phyloP scores from a whole-genome alignment of 2,797 vertebrate species.

The Bufotes viridis region DNA sequence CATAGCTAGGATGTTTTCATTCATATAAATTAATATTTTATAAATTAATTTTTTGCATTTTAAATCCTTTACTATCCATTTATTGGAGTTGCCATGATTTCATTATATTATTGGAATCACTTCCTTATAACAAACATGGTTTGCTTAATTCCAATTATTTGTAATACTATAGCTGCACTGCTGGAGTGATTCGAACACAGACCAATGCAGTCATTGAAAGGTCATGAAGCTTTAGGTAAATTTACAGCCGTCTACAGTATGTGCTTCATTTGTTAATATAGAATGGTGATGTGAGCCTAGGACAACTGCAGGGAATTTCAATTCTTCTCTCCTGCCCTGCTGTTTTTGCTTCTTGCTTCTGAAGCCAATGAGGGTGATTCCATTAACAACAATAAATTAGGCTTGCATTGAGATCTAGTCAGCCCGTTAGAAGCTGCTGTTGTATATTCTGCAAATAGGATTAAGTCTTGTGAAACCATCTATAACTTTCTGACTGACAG shows the following conservation, averaged over 20 bases:
- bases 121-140: too few species aligned
- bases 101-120: too few species aligned
- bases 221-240: too few species aligned
- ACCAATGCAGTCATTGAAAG: too few species aligned
- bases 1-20: too few species aligned
- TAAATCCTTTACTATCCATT: too few species aligned
- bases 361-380: not conserved
- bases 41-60: too few species aligned
- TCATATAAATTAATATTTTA: too few species aligned
- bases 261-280: not conserved
- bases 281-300: not conserved
- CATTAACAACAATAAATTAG: slow-evolving; percentile 9
- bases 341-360: not conserved
- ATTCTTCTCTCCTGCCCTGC: not conserved
- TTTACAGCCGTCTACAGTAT: not conserved
- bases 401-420: not conserved
- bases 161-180: too few species aligned
- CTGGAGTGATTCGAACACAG: too few species aligned
- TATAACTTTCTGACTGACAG: not conserved
- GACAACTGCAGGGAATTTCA: not conserved
- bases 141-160: too few species aligned
- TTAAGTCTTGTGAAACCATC: not conserved
- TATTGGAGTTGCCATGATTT: too few species aligned
- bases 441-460: not conserved
- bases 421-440: not conserved